These are phyloP conservation scores for Nothocercus julius DNA, from an alignment of 2,113 vertebrate genomes.

Conservation along the genomic window DNA sequence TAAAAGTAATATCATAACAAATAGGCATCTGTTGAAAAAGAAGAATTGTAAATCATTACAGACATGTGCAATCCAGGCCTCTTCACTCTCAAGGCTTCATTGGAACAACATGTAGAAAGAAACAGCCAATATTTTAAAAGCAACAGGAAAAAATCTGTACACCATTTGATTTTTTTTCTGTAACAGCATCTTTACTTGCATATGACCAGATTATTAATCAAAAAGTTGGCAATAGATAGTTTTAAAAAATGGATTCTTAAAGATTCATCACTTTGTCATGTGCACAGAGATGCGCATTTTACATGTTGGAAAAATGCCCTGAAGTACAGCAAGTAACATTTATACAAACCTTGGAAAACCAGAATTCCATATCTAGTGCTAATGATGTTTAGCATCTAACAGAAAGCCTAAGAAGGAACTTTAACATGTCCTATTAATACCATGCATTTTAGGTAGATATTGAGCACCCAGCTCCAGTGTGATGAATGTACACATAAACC, in stretches of 20 bases:
- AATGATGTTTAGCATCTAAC: slow-evolving; percentile 61
- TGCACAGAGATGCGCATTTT: background rate
- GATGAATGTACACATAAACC: slow-evolving; percentile 82
- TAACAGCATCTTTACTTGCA: slow-evolving; percentile 22
- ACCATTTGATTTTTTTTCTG: background rate
- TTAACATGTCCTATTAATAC: slow-evolving; percentile 36
- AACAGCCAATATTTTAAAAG: slow-evolving; percentile 39
- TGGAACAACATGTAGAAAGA: slow-evolving; percentile 54
- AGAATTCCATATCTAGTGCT: slow-evolving; percentile 24
- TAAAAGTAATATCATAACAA: slow-evolving; percentile 9
- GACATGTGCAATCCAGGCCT: slow-evolving; percentile 48
- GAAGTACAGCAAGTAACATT: slow-evolving; percentile 8
- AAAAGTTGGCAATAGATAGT: background rate
- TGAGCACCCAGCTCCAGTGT: slow-evolving; percentile 27
- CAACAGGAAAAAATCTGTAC: background rate
- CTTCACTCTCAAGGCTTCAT: slow-evolving; percentile 27
- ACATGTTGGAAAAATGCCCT: slow-evolving; percentile 13
- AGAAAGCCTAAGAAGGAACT: slow-evolving; percentile 44
- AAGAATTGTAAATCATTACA: slow-evolving; percentile 5
- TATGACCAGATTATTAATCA: slow-evolving; percentile 44
- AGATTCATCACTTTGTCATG: slow-evolving; percentile 23
- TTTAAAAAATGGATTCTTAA: slow-evolving; percentile 26
- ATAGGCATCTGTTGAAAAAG: slow-evolving; percentile 2
- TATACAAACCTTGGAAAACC: background rate
- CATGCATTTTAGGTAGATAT: slow-evolving; percentile 59